Evolutionary conservation across 2,113 vertebrate species (phyloP), one percentile per base, ranked within the genome.

Genomic region (Heterotis niloticus): DNA sequence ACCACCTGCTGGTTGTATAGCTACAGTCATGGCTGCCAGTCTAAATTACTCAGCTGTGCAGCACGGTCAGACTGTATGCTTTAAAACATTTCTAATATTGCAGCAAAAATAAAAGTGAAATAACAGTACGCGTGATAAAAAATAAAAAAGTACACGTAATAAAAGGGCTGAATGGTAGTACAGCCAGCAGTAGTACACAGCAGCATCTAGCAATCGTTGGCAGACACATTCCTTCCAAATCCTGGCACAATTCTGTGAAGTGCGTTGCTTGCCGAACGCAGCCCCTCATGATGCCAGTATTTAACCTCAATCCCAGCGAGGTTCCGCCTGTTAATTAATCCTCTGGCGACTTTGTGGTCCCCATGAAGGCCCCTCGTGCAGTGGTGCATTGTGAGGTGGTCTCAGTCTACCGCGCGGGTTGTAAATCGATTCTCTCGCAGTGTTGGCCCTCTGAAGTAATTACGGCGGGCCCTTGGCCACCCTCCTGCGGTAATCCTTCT

Each of bases 391-490:
- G 7, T 44, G 34, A 78, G 81, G 72, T 62, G 24, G 78, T 82
- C 86, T 84, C 83, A 86, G 85, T 84, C 81, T 69, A 79, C 81
- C 83, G 80, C 81, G 65, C 78, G 78, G 75, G 74, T 82, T 64
- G 79, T 89, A 80, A 84, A 86, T 83, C 81, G 23, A 85, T 83
- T 90, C 68, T 77, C 76, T 67, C 77, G 69, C 84, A 81, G 82
- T 73, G 74, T 76, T 70, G 82, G 70, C 78, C 82, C 83, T 81
- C 80, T 85, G 77, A 88, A 84, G 78, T 82, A 85, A 90, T 90
- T 88, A 88, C 82, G 78, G 73, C 82, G 75, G 78, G 74, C 23
- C 82, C 64, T 82, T 57, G 59, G 65, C 78, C 34, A 17, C 4
- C 16, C 59, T 78, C 77, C 67, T 81, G 84, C 84, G 81, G 83